Conservation (phyloP, 1,140 invertebrate genomes). For the Daktulosphaira vitifoliae region DNA sequence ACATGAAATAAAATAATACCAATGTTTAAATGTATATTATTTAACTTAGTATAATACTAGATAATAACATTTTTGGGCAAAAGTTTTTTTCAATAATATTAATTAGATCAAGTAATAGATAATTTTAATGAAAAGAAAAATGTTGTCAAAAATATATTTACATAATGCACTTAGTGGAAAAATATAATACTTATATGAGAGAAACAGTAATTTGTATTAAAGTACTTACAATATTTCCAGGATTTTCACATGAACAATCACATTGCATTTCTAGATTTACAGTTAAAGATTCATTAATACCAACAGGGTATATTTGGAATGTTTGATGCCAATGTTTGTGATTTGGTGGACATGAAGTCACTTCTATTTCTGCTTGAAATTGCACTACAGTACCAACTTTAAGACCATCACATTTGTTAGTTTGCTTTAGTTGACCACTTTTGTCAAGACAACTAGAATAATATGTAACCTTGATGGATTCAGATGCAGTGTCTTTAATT, state of each 20-base stretch:
- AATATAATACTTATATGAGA: too few species aligned
- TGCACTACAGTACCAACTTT: slow-evolving; percentile 44
- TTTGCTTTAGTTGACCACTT: slow-evolving; percentile 51
- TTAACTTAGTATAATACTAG: too few species aligned
- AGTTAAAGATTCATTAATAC: slow-evolving; percentile 74
- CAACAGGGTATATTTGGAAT: slow-evolving; percentile 86
- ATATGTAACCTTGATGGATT: slow-evolving; percentile 76
- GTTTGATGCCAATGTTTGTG: slow-evolving; percentile 66
- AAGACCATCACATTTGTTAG: slow-evolving; percentile 75
- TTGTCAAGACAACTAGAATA: slow-evolving; percentile 72
- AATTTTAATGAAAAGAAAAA: too few species aligned
- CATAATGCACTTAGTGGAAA: too few species aligned
- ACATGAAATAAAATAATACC: too few species aligned
- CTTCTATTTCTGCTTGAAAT: slow-evolving; percentile 56
- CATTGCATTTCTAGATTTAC: slow-evolving; percentile 54
- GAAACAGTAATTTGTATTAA: background rate
- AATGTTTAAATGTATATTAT: too few species aligned
- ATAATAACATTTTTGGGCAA: too few species aligned
- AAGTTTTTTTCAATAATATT: too few species aligned
- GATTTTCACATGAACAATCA: slow-evolving; percentile 35
- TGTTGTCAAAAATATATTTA: too few species aligned
- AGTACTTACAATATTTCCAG: slow-evolving; percentile 24
- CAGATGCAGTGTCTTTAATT: slow-evolving; percentile 83
- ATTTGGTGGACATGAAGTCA: slow-evolving; percentile 64
- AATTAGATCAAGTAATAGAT: too few species aligned